Conservation (phyloP, 2,797 vertebrate species). For the Synaphobranchus kaupii region DNA sequence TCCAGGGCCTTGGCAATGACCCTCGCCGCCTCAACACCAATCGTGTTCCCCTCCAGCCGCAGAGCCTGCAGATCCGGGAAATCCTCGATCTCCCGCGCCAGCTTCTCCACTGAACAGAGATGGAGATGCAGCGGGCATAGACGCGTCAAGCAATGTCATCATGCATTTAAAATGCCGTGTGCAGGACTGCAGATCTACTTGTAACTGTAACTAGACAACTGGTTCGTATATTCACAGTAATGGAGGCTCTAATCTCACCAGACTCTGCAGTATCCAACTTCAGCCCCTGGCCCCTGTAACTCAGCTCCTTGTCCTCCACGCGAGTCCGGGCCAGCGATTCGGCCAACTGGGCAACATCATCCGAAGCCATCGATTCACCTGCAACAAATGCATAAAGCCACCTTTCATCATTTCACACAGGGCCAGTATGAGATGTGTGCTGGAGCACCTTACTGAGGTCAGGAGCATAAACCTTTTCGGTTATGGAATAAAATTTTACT, state of each 20-base stretch:
- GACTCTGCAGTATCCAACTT: slow-evolving; percentile 91
- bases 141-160: background rate
- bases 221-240: background rate
- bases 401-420: background rate
- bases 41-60: slow-evolving; percentile 91
- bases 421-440: background rate
- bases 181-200: background rate
- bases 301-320: slow-evolving; percentile 87
- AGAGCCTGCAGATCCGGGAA: slow-evolving; percentile 87
- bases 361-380: slow-evolving; percentile 84
- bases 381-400: background rate
- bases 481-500: background rate
- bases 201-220: background rate
- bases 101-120: slow-evolving; percentile 77
- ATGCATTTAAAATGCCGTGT: background rate
- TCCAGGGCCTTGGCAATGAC: slow-evolving; percentile 92
- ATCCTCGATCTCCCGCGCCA: slow-evolving; percentile 87
- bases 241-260: slow-evolving; percentile 71
- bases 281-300: slow-evolving; percentile 91
- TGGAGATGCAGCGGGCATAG: too few relatives aligned
- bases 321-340: slow-evolving; percentile 88
- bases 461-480: background rate
- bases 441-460: background rate
- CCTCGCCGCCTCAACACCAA: slow-evolving; percentile 90
- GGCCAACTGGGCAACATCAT: slow-evolving; percentile 84